These are phyloP conservation scores for Psephotus haematonotus DNA, from an alignment of 2,113 vertebrate species.

Conservation along the genomic window DNA sequence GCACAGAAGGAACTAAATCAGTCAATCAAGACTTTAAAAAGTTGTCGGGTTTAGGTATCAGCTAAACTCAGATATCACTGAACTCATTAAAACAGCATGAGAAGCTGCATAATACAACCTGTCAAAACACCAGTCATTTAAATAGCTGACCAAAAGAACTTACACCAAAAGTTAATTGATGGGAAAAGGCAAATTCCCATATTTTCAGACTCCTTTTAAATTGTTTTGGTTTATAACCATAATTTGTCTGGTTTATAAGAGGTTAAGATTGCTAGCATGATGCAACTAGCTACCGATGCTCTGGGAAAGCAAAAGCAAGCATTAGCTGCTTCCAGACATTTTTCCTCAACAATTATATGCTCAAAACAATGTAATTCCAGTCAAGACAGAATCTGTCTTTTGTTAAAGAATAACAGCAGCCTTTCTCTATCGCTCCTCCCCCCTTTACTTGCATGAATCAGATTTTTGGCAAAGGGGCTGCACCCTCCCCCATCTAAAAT, in stretches of 20 bases:
- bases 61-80: background rate
- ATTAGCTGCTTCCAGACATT: background rate
- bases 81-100: background rate
- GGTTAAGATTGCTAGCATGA: background rate
- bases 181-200: background rate
- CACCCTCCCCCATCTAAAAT: background rate
- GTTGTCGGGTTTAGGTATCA: background rate
- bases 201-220: background rate
- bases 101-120: background rate
- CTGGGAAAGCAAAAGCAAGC: background rate
- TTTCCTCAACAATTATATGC: background rate
- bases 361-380: slow-evolving; percentile 27
- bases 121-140: background rate
- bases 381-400: slow-evolving; percentile 51
- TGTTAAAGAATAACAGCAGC: slow-evolving; percentile 38
- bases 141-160: background rate
- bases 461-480: slow-evolving; percentile 5
- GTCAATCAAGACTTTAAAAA: background rate
- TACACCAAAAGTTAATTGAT: background rate
- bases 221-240: background rate
- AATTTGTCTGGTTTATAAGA: background rate
- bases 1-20: background rate
- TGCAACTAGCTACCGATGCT: background rate
- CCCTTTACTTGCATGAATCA: slow-evolving; percentile 4
- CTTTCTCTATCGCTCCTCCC: slow-evolving; percentile 2